Base-by-base conservation (phyloP, 1,140 invertebrate genomes). In the Nomia melanderi region DNA sequence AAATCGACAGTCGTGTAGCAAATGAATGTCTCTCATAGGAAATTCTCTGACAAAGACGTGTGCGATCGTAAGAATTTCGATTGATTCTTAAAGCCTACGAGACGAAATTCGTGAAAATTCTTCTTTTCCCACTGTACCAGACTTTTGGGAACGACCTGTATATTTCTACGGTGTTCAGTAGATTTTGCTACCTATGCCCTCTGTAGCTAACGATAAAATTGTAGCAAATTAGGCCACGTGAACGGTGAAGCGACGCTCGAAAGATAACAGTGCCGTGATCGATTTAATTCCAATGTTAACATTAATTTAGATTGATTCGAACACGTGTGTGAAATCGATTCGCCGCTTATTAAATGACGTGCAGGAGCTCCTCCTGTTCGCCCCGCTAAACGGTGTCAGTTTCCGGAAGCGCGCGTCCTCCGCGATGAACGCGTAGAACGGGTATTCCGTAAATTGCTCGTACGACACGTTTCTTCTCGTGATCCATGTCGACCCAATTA, bases 361-460 rank as follows among this genome's bases (percentile, higher is more conserved):
- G 8, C 0, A 41, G 23, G 56, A 27, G 29, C 44, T 31, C n/a
- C 39, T 14, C 2, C 29, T 39, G 8, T 41, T 69, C 71, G 47
- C 31, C 77, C 44, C 20, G 39, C 47, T 53, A 73, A 47, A 78
- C 56, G 59, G 65, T 20, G 44, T 5, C 31, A 44, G 60, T 63
- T 81, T 77, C 62, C 29, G 27, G n/a, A 5, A 20, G 14, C 33
- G 39, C 36, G 27, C 23, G 57, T 50, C 33, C 29, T n/a, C 11
- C 14, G 36, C n/a, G 65, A 59, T 3, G 33, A 47, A 81, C 44
- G 33, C 27, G 33, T 65, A 39, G 41, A 17, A 60, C 33, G 25
- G 12, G 33, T 59, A 74, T 70, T 70, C 60, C 33, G 60, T 39
- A 83, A 74, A 78, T 83, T 82, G 64, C 29, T 39, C 53, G 11